Base-by-base conservation (phyloP, 2,888 invertebrate genomes). In the Villa cingulata region DNA sequence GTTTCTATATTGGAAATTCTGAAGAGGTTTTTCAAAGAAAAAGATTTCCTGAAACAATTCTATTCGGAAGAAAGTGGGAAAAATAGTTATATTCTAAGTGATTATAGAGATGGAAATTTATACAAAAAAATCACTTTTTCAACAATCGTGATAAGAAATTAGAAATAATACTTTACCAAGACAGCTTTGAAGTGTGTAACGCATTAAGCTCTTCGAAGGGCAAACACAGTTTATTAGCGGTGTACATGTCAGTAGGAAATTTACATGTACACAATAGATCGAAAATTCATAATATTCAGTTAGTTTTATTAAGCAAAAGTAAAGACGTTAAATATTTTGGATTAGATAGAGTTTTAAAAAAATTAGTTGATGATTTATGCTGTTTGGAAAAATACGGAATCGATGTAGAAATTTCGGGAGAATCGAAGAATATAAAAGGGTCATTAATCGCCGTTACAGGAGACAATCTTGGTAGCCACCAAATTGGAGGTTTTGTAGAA, bases 161-260 rank as follows among this genome's bases (percentile, higher is more conserved):
- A 14, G 41, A 43, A 50, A 46, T 58, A 15, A 57, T 60, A 41
- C 40, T 62, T 18, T 61, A 55, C 51, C 59, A 60, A 52, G 59
- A 60, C 54, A 56, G 55, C 10, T 58, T 61, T 49, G 58, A 61
- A 50, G 16, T 58, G 37, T 59, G 61, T 16, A 61, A 61, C 51
- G 60, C 59, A 16, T 43, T 62, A 18, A 59, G 60, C 14, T 51
- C 57, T 2, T 53, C 59, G 7, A 59, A 51, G 51, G 54, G 49
- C 46, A 60, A 58, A 41, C 54, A 62, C 43, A 60, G 59, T 55
- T 38, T 62, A 19, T 40, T 58, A 37, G 59, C 55, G n/a, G 41
- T 63, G 27, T 63, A 61, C 43, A 55, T 59, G 54, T 50, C 48
- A 16, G 17, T 60, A 7, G 58, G 51, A 36, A 62, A 62, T 54